Base-by-base conservation (phyloP, 1,140 invertebrate genomes). In the Bombus picipes region DNA sequence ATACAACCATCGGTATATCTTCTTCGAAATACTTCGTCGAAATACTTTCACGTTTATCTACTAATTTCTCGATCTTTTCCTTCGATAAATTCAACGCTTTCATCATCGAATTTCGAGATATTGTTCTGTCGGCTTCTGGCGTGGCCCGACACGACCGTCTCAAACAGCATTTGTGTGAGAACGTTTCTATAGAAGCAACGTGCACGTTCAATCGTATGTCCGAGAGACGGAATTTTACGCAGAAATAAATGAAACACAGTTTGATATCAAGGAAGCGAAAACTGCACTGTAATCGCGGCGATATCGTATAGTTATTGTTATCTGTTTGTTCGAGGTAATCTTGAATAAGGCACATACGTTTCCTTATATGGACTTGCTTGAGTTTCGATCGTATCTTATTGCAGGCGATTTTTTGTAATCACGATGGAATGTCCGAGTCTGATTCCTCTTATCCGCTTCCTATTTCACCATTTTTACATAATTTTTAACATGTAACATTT, bases 301-400 rank as follows among this genome's bases (percentile, higher is more conserved):
- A 62, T 82, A 77, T 41, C 59, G 32, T 8, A 57, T 34, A 12
- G n/a, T 73, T 65, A 39, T 66, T 47, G 34, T 57, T 77, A 78
- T 83, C 72, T 78, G 73, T 83, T 47, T 83, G 65, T 34, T 70
- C 37, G 43, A n/a, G 15, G 15, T 83, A 78, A 78, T 77, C 62
- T 57, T 3, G 37, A 57, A 53, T 28, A 66, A 78, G 13, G 37
- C 37, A 37, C 13, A 43, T 4, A 10, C 10, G 25, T 39, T 78
- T 83, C 74, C 74, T 83, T 53, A 59, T 41, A 78, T 43, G 34
- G 28, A 0, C 10, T 32, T 32, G 4, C 12, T 28, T 13, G 34
- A 22, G 18, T 70, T 83, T 83, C 73, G 37, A 71, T 6, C 47
- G 25, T 59, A 57, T 4, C 6, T 41, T 28, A 8, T 12, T 41